phyloP scores from a whole-genome alignment of 2,113 vertebrate species.

The Morphnarchus princeps region DNA sequence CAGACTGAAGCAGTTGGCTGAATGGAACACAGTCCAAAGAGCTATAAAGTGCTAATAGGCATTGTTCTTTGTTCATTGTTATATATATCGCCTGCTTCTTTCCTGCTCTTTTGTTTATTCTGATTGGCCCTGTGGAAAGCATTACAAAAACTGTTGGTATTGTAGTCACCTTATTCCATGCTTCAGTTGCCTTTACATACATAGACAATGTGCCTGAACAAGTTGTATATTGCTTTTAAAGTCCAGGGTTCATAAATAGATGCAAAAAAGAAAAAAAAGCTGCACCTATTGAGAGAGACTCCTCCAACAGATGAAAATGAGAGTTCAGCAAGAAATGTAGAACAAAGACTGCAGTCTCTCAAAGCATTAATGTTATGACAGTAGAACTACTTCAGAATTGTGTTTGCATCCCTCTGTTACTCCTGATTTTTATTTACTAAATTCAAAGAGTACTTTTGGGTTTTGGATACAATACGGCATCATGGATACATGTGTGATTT shows the following conservation, averaged over 20 bases:
- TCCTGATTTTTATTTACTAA: not conserved
- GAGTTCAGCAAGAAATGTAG: not conserved
- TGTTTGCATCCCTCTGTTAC: not conserved
- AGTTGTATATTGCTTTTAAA: constrained; percentile 79
- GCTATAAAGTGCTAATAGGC: not conserved
- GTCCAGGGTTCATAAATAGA: not conserved
- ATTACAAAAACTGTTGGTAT: not conserved
- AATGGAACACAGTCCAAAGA: constrained; percentile 8
- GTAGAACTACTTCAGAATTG: not conserved
- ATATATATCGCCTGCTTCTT: constrained; percentile 71
- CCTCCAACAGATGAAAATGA: not conserved
- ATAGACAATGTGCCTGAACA: constrained; percentile 78
- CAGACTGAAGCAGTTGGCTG: constrained; percentile 14
- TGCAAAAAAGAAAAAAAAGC: rapidly evolving
- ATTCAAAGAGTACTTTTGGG: not conserved
- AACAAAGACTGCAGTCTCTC: not conserved
- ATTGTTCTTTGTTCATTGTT: constrained; percentile 64
- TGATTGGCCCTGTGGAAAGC: not conserved
- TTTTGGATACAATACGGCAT: not conserved
- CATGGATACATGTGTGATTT: not conserved
- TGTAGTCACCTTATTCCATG: constrained; percentile 59
- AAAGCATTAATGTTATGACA: not conserved
- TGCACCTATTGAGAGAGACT: not conserved
- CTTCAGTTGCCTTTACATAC: constrained; percentile 76
- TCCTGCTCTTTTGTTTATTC: constrained; percentile 60